These are phyloP conservation scores for Orbicella faveolata DNA, from an alignment of 64 coral and sea anemone species.

Conservation along the genomic window DNA sequence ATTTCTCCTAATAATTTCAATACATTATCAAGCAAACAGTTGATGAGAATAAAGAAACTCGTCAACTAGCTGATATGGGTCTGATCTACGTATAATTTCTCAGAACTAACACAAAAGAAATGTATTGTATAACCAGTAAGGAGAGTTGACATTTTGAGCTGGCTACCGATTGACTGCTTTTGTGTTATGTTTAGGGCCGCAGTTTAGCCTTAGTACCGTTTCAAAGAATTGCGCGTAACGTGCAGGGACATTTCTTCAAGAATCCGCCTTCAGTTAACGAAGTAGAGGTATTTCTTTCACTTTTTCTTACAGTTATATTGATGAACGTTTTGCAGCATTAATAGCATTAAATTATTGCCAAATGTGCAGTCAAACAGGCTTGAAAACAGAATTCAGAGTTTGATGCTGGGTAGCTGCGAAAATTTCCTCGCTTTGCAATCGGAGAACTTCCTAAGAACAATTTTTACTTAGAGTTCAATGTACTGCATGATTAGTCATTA, in stretches of 20 bases:
- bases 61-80: background rate
- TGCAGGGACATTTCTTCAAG: conserved; percentile 64
- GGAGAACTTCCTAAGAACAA: no score
- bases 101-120: background rate
- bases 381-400: no score
- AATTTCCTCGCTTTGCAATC: no score
- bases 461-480: no score
- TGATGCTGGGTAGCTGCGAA: no score
- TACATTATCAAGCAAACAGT: no score
- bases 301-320: background rate
- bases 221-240: conserved; percentile 63
- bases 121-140: background rate
- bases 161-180: background rate
- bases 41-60: no score
- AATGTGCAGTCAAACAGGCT: no score
- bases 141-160: background rate
- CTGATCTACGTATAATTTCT: background rate
- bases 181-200: conserved; percentile 40
- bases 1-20: no score
- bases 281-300: conserved; percentile 44
- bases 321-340: background rate
- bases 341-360: no score
- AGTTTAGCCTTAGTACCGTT: conserved; percentile 58
- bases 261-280: conserved; percentile 19
- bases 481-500: no score